Evolutionary conservation across 2,113 vertebrate genomes (phyloP), one percentile per base, ranked within the genome.

Genomic region (Dicrurus megarhynchus): DNA sequence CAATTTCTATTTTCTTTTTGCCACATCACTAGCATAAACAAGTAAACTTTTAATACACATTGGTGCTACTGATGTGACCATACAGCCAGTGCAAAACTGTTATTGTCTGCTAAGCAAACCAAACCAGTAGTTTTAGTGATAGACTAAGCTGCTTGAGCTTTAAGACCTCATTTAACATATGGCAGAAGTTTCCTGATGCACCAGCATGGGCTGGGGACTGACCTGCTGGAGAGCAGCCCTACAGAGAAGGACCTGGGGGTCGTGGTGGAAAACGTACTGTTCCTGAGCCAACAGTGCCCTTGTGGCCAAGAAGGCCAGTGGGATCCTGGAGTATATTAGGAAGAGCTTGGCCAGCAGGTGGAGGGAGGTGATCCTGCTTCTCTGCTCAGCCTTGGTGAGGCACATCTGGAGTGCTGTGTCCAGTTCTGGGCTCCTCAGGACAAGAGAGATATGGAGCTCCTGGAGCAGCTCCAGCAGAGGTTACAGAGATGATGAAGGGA

Each of bases 51-150:
- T 42, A 85, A 64, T 47, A 67, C 4, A 52, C 6, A 27, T 59
- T 0, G 0, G 5, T 21, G 16, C 13, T 75, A 33, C 27, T 37
- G 53, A 18, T 37, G 18, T 1, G 3, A 55, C 24, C 11, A 6
- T 27, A 33, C 6, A 71, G 42, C 0, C 1, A 64, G 21, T 79
- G 18, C 14, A 79, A 76, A 79, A 64, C 5, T 12, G 19, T 24
- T 42, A 20, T 26, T 32, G 5, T 32, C 42, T 61, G 16, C 41
- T 61, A 70, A 63, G 44, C 9, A 83, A 80, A 90, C 44, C 11
- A 65, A 53, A 53, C 4, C 11, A 65, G 9, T 7, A 55, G 13
- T 87, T 84, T 78, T 63, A 49, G 17, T 26, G 16, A 44, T 3
- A 46, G 26, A 47, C 8, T 55, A 35, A 63, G 59, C 9, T 53